Percentiles rank a stretch among this genome's conserved stretches.
These are phyloP conservation scores for Epizoanthus rinbou DNA, from an alignment of 92 coral and sea anemone species.

Conservation along the genomic window DNA sequence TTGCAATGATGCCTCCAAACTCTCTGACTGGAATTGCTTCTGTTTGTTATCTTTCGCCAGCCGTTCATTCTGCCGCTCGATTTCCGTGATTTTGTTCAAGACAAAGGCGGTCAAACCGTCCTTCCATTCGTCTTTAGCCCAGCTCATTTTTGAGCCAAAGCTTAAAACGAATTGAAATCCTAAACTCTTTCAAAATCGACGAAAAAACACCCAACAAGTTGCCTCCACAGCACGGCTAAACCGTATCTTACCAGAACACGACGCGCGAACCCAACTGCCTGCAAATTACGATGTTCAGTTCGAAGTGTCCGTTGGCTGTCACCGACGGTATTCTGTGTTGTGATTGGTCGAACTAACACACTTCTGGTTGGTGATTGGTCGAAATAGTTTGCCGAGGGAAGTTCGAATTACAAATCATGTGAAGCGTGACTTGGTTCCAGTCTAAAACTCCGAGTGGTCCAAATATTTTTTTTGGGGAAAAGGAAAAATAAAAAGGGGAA, in stretches of 20 bases:
- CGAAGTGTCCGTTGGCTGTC: slow-evolving; percentile 26
- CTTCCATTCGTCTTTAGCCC: slow-evolving; percentile 98
- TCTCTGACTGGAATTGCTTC: slow-evolving; percentile 84
- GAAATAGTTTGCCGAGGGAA: slow-evolving; percentile 25
- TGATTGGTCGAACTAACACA: background rate
- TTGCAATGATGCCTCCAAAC: slow-evolving; percentile 75
- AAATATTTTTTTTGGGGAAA: too few species aligned
- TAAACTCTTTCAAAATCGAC: background rate
- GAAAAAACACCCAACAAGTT: background rate
- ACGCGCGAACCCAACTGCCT: slow-evolving; percentile 12
- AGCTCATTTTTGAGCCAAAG: slow-evolving; percentile 74
- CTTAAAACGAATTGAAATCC: background rate
- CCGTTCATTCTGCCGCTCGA: slow-evolving; percentile 82
- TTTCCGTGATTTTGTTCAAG: slow-evolving; percentile 70
- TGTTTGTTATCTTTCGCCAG: slow-evolving; percentile 82
- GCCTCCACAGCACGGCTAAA: too few species aligned
- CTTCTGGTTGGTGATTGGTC: slow-evolving; percentile 33
- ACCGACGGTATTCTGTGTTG: background rate
- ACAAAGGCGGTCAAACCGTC: slow-evolving; percentile 75
- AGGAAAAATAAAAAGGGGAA: too few species aligned
- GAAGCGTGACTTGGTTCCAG: background rate
- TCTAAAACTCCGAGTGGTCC: too few species aligned
- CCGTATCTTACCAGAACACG: background rate
- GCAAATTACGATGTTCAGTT: background rate
- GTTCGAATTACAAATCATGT: slow-evolving; percentile 32